Evolutionary conservation across 2,888 invertebrate genomes (phyloP), one percentile per base, ranked within the genome.

Genomic region (Melitaea athalia): DNA sequence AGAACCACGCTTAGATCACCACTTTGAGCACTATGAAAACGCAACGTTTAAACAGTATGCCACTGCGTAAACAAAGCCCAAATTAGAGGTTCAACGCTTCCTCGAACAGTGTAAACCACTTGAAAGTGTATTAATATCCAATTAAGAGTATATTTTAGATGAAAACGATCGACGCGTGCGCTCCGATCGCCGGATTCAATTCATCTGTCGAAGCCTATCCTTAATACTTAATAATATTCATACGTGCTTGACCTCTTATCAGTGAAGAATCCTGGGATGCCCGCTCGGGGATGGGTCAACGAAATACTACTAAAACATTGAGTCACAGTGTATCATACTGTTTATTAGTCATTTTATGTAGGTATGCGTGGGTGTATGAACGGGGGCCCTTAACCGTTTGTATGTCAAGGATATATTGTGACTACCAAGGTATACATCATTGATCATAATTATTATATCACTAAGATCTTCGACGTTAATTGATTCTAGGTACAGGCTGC

Each of bases 211-310:
- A 72, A 74, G 73, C 67, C 75, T 69, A 68, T 72, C 63, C 72
- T 73, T 74, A 75, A 74, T 76, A 78, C 77, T 2, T 49, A n/a
- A 76, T 74, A 72, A 73, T 71, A 72, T 68, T 72, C 72, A 74
- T 72, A 78, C 53, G 31, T 55, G n/a, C 75, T 76, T 85, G 86
- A 86, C 87, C 88, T 85, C 85, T 89, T 89, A 89, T 89, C 88
- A 88, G 70, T 50, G 45, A 63, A 63, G 57, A 70, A 70, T 69
- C 60, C 73, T 68, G 73, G 74, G 68, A 69, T 75, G 67, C 68
- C 74, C 73, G 59, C 50, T 52, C 47, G 65, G 62, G 63, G 55
- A 67, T 73, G 49, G 63, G 55, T 72, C 72, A 72, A 68, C 55
- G 49, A 63, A 68, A 53, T 69, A 55, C 61, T 61, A 53, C 11